phyloP scores from a whole-genome alignment of 2,797 vertebrate genomes.

The Chloroceryle inda region DNA sequence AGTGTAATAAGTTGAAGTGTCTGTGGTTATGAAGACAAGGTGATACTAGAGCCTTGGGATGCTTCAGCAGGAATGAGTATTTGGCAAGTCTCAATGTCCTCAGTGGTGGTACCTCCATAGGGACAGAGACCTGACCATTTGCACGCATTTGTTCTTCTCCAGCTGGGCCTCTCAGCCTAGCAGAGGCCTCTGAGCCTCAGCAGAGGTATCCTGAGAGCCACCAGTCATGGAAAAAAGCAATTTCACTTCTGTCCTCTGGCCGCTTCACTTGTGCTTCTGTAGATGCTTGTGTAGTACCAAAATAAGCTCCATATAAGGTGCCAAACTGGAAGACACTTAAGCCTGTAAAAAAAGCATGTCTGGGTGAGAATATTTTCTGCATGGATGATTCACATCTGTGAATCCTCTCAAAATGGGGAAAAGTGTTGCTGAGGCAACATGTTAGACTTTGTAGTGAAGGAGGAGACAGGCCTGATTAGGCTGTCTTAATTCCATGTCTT shows the following conservation, averaged over 20 bases:
- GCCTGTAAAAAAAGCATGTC: background rate
- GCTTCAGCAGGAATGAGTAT: background rate
- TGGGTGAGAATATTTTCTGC: background rate
- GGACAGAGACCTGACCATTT: background rate
- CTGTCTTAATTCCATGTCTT: background rate
- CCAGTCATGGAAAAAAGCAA: background rate
- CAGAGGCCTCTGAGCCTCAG: background rate
- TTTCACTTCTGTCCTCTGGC: accelerated
- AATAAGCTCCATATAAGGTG: background rate
- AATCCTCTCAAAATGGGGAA: background rate
- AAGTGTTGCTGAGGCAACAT: background rate
- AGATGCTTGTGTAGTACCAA: no score
- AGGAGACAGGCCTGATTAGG: background rate
- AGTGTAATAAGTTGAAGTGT: background rate
- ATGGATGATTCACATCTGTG: accelerated
- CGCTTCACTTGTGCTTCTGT: background rate
- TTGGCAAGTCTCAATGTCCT: background rate
- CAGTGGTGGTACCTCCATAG: background rate
- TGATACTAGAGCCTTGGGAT: background rate
- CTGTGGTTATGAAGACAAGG: background rate
- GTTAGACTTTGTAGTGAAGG: background rate
- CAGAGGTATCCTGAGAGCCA: background rate
- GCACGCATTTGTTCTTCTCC: background rate
- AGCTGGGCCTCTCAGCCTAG: background rate
- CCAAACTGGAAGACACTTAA: background rate